Percentiles rank a stretch among this genome's conserved stretches.
Evolutionary conservation across 1,140 invertebrate species (phyloP).

Genomic region (Drosophila athabasca): DNA sequence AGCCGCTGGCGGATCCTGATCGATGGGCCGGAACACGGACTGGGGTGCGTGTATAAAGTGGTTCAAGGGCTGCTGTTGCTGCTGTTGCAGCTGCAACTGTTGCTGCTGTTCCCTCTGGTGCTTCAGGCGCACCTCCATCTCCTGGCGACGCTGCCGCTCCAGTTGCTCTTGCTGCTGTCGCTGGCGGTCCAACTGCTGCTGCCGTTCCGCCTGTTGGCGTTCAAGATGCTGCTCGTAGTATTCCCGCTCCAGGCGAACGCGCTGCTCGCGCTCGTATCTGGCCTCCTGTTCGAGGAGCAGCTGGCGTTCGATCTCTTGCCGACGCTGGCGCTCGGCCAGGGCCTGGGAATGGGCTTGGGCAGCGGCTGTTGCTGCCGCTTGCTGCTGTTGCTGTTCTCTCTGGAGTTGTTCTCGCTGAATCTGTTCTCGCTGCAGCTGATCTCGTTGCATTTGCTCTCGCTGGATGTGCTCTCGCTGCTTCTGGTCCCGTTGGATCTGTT

Average conservation of each 20-base stretch:
- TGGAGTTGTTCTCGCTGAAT: slow-evolving; percentile 39
- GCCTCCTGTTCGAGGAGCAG: slow-evolving; percentile 62
- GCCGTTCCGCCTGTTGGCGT: slow-evolving; percentile 57
- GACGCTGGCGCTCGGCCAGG: slow-evolving; percentile 59
- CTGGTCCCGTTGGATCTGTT: slow-evolving; percentile 21
- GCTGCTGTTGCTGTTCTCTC: slow-evolving; percentile 48
- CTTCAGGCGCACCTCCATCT: slow-evolving; percentile 62
- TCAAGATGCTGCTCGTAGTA: slow-evolving; percentile 68
- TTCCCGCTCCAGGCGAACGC: slow-evolving; percentile 60
- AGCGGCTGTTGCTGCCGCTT: slow-evolving; percentile 68
- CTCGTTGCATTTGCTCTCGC: slow-evolving; percentile 36
- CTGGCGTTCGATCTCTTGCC: slow-evolving; percentile 68
- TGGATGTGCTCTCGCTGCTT: slow-evolving; percentile 25
- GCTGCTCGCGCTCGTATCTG: slow-evolving; percentile 66
- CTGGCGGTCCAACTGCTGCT: slow-evolving; percentile 53
- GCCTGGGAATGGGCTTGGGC: slow-evolving; percentile 50
- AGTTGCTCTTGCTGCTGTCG: slow-evolving; percentile 53
- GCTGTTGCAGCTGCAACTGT: slow-evolving; percentile 28
- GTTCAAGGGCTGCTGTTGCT: slow-evolving; percentile 85
- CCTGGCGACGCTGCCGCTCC: slow-evolving; percentile 62
- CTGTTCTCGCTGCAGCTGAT: slow-evolving; percentile 33
- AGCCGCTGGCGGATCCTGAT: slow-evolving; percentile 41
- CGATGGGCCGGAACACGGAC: slow-evolving; percentile 88
- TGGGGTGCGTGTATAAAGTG: slow-evolving; percentile 89
- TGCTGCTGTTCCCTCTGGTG: slow-evolving; percentile 44